Evolutionary conservation across 1,140 invertebrate species (phyloP), one percentile per base, ranked within the genome.

Genomic region (Leptopilina boulardi): DNA sequence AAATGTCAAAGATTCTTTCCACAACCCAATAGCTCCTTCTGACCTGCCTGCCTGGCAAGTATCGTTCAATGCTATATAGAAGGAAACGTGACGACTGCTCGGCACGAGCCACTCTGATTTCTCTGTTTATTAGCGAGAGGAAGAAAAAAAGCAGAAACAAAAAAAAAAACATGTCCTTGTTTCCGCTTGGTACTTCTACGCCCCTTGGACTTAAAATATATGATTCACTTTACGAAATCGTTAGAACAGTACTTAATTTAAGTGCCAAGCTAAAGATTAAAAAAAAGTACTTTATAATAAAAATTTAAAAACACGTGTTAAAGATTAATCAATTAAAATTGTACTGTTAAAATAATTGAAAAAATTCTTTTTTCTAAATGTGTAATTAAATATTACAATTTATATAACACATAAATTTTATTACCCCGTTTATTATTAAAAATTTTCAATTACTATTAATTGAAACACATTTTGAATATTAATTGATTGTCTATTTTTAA

Each of bases 151-250:
- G 72, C 11, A 18, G 13, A 71, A 23, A 72, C 70, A 80, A 38
- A 83, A 83, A 81, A n/a, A 83, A 83, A 83, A 83, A 75, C 74
- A 74, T 83, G 79, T 83, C 77, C 79, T 66, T 66, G 56, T 66
- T 66, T 66, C 59, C 59, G 59, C 26, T 66, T 23, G 6, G 59
- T 66, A 66, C 26, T 66, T 66, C 59, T 30, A 6, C 34, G 59
- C 9, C 13, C 21, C 59, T 66, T 5, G 11, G n/a, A n/a, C 3
- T 38, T 30, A 8, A 30, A 66, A 66, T 66, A 66, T n/a, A 66
- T 66, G 23, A 66, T 66, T 26, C 23, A 26, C 26, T 66, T 66
- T 23, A 66, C 15, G 26, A 30, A 59, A 59, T 26, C 9, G 21
- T 59, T 59, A 11, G n/a, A 47, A n/a, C 42, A 47, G n/a, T 15